phyloP scores from a whole-genome alignment of 2,888 invertebrate species.

The Branchipolynoe longqiensis region DNA sequence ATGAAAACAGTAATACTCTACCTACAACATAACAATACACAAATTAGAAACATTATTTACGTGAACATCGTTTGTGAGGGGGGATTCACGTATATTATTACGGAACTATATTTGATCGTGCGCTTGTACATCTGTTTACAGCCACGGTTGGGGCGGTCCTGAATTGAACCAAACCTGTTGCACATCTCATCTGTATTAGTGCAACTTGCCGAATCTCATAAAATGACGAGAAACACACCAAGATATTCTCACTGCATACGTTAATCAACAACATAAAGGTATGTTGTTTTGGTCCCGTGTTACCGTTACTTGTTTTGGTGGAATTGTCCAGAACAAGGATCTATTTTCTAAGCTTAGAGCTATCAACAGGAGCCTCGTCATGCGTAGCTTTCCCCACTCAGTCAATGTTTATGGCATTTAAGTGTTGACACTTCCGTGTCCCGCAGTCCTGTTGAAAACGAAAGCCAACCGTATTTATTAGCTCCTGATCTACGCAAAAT shows the following conservation, averaged over 20 bases:
- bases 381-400: too few species aligned
- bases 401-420: too few species aligned
- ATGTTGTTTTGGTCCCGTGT: background rate
- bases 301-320: background rate
- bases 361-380: background rate
- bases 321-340: background rate
- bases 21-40: background rate
- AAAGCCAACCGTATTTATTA: too few species aligned
- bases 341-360: background rate
- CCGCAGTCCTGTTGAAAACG: background rate
- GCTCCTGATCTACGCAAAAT: too few species aligned
- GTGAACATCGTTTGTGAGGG: background rate
- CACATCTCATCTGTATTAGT: background rate
- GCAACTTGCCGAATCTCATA: background rate
- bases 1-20: background rate
- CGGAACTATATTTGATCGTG: conserved; percentile 12
- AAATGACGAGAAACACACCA: background rate
- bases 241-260: background rate
- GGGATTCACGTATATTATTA: background rate
- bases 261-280: background rate
- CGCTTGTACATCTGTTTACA: background rate
- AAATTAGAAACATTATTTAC: background rate
- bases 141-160: background rate
- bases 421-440: conserved; percentile 14
- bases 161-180: background rate